Conservation (phyloP, 2,113 vertebrate genomes). For the Tragelaphus strepsiceros region DNA sequence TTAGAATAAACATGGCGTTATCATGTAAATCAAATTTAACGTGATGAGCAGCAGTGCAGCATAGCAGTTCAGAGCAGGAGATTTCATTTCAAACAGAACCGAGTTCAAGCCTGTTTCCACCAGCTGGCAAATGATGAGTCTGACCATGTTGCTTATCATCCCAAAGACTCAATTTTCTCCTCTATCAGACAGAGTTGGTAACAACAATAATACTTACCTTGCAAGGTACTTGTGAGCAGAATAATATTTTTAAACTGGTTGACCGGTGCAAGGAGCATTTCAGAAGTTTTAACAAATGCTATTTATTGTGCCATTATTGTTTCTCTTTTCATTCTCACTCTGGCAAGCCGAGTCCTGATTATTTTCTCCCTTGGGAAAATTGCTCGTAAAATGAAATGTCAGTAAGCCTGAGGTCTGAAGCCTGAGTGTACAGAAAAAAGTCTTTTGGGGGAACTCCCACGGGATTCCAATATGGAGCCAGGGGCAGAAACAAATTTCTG, state of each 20-base stretch:
- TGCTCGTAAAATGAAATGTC: neutral
- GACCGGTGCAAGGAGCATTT: neutral
- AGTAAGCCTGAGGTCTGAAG: neutral
- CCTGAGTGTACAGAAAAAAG: no score
- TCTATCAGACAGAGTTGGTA: neutral
- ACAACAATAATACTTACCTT: neutral
- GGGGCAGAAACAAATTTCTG: neutral
- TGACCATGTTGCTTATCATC: neutral
- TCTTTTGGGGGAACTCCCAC: neutral
- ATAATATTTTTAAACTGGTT: neutral
- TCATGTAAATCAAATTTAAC: neutral
- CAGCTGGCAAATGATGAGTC: neutral
- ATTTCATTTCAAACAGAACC: neutral
- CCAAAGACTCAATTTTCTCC: neutral
- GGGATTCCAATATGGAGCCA: neutral
- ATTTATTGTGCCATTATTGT: neutral
- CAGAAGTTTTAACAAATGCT: neutral
- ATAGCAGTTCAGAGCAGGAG: neutral
- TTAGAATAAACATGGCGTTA: neutral
- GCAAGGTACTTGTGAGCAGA: neutral
- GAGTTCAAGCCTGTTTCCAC: neutral
- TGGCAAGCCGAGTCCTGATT: neutral
- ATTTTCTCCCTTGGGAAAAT: neutral
- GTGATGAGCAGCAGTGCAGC: fast-evolving
- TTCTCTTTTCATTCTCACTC: neutral